Evolutionary conservation across 2,888 invertebrate species (phyloP).

Genomic region (Dorcus parallelipipedus): DNA sequence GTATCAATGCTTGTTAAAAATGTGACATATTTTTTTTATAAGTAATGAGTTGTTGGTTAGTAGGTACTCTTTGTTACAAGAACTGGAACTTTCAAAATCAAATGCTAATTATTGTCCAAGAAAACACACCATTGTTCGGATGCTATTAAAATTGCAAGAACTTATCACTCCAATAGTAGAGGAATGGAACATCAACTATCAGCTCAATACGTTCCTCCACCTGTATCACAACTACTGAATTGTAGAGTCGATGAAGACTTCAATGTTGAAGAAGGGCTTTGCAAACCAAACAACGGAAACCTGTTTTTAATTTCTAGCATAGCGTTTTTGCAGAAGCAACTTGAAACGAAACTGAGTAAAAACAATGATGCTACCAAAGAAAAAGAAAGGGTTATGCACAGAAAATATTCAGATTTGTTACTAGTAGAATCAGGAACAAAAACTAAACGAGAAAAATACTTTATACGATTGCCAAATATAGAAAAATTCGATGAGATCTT

Average conservation of each 20-base stretch:
- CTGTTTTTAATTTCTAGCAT: constrained; percentile 29
- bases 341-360: constrained; percentile 21
- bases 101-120: background rate
- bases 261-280: constrained; percentile 26
- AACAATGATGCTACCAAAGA: background rate
- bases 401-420: constrained; percentile 26
- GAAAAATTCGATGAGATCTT: constrained; percentile 26
- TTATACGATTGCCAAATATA: constrained; percentile 26
- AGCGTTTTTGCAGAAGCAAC: constrained; percentile 28
- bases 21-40: background rate
- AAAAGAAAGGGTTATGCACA: background rate
- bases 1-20: too few relatives aligned
- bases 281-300: constrained; percentile 22
- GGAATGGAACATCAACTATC: constrained; percentile 5
- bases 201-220: constrained; percentile 11
- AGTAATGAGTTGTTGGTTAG: background rate
- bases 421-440: constrained; percentile 25
- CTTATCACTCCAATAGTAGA: background rate
- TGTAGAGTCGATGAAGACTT: constrained; percentile 5
- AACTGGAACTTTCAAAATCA: constrained; percentile 3
- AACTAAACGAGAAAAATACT: constrained; percentile 19
- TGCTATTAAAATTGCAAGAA: constrained; percentile 3
- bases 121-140: background rate
- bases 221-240: constrained; percentile 12
- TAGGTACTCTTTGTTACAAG: constrained; percentile 5